phyloP scores from a whole-genome alignment of 2,113 vertebrate species.

The Zapus hudsonius region DNA sequence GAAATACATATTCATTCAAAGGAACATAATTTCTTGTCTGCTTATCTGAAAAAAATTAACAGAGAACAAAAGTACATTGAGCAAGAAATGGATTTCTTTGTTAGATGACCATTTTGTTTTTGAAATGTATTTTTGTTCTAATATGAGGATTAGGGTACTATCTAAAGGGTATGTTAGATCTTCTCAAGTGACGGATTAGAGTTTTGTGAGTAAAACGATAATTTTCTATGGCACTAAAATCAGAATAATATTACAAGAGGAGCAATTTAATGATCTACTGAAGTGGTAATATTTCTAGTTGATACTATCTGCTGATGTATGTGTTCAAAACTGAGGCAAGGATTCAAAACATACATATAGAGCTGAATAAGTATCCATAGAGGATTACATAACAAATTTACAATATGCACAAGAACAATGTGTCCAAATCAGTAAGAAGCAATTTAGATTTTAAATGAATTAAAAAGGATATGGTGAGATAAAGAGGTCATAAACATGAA shows the following conservation, averaged over 20 bases:
- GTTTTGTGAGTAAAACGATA: background rate
- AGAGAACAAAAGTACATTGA: background rate
- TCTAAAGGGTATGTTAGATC: background rate
- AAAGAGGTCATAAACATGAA: background rate
- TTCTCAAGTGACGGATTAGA: background rate
- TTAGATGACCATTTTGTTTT: background rate
- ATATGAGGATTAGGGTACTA: background rate
- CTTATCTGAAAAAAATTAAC: background rate
- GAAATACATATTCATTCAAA: background rate
- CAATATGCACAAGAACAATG: background rate
- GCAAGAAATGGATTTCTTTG: background rate
- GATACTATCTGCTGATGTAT: background rate
- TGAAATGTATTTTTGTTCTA: background rate
- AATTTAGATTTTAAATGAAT: constrained; percentile 11
- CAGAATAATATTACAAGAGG: background rate
- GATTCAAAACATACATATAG: background rate
- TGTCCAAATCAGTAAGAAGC: background rate
- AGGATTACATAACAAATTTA: background rate
- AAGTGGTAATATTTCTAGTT: background rate
- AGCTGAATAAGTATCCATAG: background rate
- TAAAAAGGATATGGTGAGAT: background rate
- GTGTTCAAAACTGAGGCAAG: background rate
- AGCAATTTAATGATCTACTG: background rate
- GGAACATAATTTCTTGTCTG: background rate
- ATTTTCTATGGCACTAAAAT: background rate